Evolutionary conservation across 2,888 invertebrate genomes (phyloP).

Genomic region (Endomychus coccineus): DNA sequence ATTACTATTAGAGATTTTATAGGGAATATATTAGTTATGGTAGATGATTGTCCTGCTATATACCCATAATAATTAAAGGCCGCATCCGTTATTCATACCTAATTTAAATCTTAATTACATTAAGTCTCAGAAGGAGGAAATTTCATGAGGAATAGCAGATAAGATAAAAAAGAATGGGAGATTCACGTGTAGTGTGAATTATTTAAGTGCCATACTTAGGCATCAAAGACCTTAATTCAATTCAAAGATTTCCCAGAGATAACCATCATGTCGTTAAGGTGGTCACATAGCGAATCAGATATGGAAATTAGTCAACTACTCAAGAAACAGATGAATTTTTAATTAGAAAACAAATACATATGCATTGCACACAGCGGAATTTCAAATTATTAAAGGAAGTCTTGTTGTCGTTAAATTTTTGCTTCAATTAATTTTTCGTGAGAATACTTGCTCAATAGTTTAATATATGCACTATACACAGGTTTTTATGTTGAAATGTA

Average conservation of each 20-base stretch:
- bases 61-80: constrained; percentile 37
- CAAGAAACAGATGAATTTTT: constrained; percentile 37
- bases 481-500: no score
- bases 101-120: constrained; percentile 28
- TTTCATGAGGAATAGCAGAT: constrained; percentile 4
- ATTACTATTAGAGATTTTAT: constrained; percentile 37
- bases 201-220: constrained; percentile 31
- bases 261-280: constrained; percentile 38
- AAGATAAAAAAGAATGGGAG: constrained; percentile 25
- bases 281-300: constrained; percentile 39
- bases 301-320: constrained; percentile 39
- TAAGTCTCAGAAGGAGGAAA: constrained; percentile 13
- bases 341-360: constrained; percentile 38
- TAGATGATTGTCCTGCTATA: constrained; percentile 36
- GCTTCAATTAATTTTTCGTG: constrained; percentile 4
- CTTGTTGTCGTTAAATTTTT: constrained; percentile 13
- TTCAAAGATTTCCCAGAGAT: constrained; percentile 39
- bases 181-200: constrained; percentile 29
- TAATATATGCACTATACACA: background rate
- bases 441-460: constrained; percentile 6
- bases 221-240: constrained; percentile 38
- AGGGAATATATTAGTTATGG: constrained; percentile 40
- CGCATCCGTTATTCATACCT: constrained; percentile 36
- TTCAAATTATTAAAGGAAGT: constrained; percentile 13
- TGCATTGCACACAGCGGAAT: constrained; percentile 27